A percentile compares a stretch with the other conserved stretches of the same genome.
These are phyloP conservation scores for Trichogramma pretiosum DNA, from an alignment of 1,140 invertebrate genomes.

Conservation along the genomic window DNA sequence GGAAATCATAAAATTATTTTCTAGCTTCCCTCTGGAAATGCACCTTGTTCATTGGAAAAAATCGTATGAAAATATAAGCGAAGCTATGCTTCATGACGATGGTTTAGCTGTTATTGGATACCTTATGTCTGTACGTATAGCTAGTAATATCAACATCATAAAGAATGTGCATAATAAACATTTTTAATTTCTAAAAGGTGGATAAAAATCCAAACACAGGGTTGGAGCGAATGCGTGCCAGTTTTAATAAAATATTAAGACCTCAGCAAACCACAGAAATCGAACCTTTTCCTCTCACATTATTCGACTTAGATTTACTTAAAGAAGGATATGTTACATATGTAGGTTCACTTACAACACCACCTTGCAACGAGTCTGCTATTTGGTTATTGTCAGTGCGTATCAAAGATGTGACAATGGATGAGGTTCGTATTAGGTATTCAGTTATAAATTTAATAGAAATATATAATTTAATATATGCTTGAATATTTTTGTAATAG, in stretches of 20 bases:
- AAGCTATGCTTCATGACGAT: constrained; percentile 32
- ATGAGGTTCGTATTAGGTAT: constrained; percentile 50
- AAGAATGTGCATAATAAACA: not conserved
- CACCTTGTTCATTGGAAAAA: constrained; percentile 38
- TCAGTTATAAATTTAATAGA: not conserved
- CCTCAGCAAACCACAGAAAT: not conserved
- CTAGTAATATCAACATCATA: not conserved
- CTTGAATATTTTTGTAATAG: constrained; percentile 40
- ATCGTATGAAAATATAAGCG: constrained; percentile 25
- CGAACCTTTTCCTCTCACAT: constrained; percentile 3
- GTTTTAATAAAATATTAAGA: not conserved
- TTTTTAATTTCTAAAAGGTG: constrained; percentile 8
- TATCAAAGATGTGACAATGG: constrained; percentile 56
- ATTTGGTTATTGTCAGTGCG: constrained; percentile 83
- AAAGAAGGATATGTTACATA: constrained; percentile 64
- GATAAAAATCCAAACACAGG: constrained; percentile 5
- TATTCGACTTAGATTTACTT: constrained; percentile 2
- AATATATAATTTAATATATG: not conserved
- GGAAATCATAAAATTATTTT: too few relatives aligned
- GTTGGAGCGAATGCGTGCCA: not conserved
- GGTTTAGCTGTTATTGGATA: constrained; percentile 35
- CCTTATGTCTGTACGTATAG: constrained; percentile 30
- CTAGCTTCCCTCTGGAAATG: constrained; percentile 38
- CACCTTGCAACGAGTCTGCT: constrained; percentile 85
- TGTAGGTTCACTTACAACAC: constrained; percentile 84